Conservation (phyloP, 35 echinoderm and acorn worm genomes). For the Patiria miniata region DNA sequence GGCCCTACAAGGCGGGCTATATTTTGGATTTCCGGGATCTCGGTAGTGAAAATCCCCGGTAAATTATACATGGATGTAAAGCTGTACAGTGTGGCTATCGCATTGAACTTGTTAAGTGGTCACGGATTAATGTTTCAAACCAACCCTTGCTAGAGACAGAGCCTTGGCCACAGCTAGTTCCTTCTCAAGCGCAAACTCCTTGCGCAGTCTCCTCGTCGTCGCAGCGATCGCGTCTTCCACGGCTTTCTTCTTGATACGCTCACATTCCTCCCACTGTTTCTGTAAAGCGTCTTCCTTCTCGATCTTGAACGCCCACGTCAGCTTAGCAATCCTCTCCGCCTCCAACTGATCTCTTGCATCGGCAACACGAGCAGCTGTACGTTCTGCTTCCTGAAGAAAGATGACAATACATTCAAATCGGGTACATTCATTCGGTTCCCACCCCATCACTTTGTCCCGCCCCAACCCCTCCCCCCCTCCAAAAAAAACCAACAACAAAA, state of each 20-base stretch:
- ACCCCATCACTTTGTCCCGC: too few relatives aligned
- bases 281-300: conserved; percentile 86
- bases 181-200: conserved; percentile 86
- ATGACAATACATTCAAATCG: neutral
- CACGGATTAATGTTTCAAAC: too few relatives aligned
- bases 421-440: too few relatives aligned
- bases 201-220: conserved; percentile 64
- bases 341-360: conserved; percentile 75
- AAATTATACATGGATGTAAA: too few relatives aligned
- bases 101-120: too few relatives aligned
- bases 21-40: too few relatives aligned
- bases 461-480: too few relatives aligned
- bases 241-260: conserved; percentile 79
- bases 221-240: conserved; percentile 82
- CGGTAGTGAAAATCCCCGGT: too few relatives aligned
- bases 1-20: too few relatives aligned
- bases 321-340: conserved; percentile 59
- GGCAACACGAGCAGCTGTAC: conserved; percentile 57
- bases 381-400: conserved; percentile 56
- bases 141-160: conserved; percentile 84
- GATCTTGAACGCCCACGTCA: conserved; percentile 73
- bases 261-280: conserved; percentile 93
- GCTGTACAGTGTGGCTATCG: too few relatives aligned
- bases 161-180: conserved; percentile 81
- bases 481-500: too few relatives aligned